Conservation (phyloP, 1,140 invertebrate genomes). For the Nixonia krombeini region DNA sequence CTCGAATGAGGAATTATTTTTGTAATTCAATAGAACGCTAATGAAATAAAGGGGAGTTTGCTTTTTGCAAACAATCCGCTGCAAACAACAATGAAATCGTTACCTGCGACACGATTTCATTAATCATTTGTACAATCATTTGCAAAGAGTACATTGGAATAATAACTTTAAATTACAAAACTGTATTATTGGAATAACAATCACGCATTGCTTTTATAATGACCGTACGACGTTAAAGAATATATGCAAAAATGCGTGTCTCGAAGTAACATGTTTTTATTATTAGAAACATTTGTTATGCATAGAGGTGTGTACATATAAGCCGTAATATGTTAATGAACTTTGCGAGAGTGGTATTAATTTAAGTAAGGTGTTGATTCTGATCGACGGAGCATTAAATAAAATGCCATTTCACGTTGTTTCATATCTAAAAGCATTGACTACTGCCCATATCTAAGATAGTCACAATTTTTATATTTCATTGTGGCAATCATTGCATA, state of each 20-base stretch:
- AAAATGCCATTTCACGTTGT: constrained; percentile 46
- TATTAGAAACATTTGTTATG: too few relatives aligned
- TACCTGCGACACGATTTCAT: too few relatives aligned
- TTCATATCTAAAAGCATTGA: constrained; percentile 40
- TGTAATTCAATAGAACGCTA: constrained; percentile 13
- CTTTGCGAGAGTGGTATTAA: constrained; percentile 37
- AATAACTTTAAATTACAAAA: too few relatives aligned
- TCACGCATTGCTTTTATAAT: too few relatives aligned
- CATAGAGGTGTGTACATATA: too few relatives aligned
- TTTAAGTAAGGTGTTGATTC: constrained; percentile 55
- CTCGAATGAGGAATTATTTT: constrained; percentile 28
- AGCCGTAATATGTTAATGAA: too few relatives aligned
- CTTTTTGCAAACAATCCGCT: constrained; percentile 29
- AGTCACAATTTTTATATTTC: constrained; percentile 37
- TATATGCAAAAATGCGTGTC: too few relatives aligned
- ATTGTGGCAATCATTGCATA: constrained; percentile 63
- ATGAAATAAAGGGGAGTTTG: constrained; percentile 16
- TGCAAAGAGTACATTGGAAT: constrained; percentile 4
- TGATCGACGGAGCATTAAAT: constrained; percentile 60
- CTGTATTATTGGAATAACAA: too few relatives aligned
- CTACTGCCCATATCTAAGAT: constrained; percentile 51
- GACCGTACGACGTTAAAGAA: too few relatives aligned
- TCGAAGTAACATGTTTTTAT: too few relatives aligned
- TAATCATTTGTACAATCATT: too few relatives aligned
- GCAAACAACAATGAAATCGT: constrained; percentile 29